Evolutionary conservation across 1,140 invertebrate genomes (phyloP).

Genomic region (Asbolus verrucosus): DNA sequence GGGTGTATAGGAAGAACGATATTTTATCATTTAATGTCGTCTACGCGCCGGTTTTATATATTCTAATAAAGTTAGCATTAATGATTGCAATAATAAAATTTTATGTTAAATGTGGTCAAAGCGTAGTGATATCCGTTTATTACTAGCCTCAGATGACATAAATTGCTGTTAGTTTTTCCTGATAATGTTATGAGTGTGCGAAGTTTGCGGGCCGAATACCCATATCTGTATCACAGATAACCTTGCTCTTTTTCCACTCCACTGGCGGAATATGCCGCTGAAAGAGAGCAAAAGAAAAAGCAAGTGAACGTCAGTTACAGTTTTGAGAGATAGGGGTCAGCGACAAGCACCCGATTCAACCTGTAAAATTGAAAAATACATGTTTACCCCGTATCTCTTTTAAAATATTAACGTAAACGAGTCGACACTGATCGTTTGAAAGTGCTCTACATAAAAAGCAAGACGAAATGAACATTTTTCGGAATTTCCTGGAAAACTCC

Average conservation of each 20-base stretch:
- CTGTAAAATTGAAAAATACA: too few relatives aligned
- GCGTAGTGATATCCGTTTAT: slow-evolving; percentile 40
- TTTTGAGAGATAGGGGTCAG: too few relatives aligned
- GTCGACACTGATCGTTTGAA: too few relatives aligned
- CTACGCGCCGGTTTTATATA: neutral
- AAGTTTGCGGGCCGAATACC: slow-evolving; percentile 23
- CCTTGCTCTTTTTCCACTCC: neutral
- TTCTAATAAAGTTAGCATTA: slow-evolving; percentile 12
- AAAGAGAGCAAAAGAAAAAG: too few relatives aligned
- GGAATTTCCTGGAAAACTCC: neutral
- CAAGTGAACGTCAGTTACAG: too few relatives aligned
- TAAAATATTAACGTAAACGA: too few relatives aligned
- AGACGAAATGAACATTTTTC: too few relatives aligned
- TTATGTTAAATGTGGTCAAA: slow-evolving; percentile 15
- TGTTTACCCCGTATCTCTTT: too few relatives aligned
- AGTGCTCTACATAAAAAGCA: too few relatives aligned
- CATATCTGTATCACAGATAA: slow-evolving; percentile 17
- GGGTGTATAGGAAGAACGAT: slow-evolving; percentile 14
- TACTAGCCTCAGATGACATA: slow-evolving; percentile 10
- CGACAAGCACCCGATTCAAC: too few relatives aligned
- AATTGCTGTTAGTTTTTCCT: slow-evolving; percentile 12
- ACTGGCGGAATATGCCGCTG: neutral
- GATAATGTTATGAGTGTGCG: slow-evolving; percentile 11
- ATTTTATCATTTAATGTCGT: slow-evolving; percentile 31
- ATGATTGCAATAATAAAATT: slow-evolving; percentile 36